Conservation (phyloP, 2,888 invertebrate species). For the Entomobrya multifasciata region DNA sequence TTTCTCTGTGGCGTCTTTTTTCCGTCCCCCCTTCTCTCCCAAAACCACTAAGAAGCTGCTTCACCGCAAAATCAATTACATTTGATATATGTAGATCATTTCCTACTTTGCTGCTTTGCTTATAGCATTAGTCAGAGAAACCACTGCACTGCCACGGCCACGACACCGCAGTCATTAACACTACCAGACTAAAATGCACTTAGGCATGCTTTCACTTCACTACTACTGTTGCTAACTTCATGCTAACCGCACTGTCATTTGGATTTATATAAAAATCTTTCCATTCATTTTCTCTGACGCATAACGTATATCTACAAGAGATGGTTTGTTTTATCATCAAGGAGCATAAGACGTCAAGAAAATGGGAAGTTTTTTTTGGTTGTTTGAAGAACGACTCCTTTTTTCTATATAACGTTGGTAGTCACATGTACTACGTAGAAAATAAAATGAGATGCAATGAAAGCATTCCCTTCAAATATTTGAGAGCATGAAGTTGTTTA, state of each 20-base stretch:
- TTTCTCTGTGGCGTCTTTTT: neutral
- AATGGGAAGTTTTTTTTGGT: too few relatives aligned
- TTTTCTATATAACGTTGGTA: too few relatives aligned
- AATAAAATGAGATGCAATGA: too few relatives aligned
- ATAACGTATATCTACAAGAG: too few relatives aligned
- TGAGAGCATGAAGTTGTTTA: too few relatives aligned
- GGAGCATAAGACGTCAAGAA: too few relatives aligned
- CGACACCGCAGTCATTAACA: neutral
- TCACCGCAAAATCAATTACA: constrained; percentile 60
- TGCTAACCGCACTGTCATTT: neutral
- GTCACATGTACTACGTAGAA: too few relatives aligned
- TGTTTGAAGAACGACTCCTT: too few relatives aligned
- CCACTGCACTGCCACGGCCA: neutral
- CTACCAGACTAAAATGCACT: neutral
- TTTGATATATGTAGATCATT: constrained; percentile 55
- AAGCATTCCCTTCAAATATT: too few relatives aligned
- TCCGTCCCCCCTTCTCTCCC: neutral
- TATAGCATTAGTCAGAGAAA: neutral
- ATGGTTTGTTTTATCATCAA: too few relatives aligned
- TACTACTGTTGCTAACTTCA: neutral
- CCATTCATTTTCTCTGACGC: too few relatives aligned
- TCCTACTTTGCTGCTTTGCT: constrained; percentile 20
- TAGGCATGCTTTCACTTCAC: neutral
- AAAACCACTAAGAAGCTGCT: constrained; percentile 3
- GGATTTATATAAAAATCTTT: too few relatives aligned